Conservation (phyloP, 2,113 vertebrate species). For the Chitala chitala region DNA sequence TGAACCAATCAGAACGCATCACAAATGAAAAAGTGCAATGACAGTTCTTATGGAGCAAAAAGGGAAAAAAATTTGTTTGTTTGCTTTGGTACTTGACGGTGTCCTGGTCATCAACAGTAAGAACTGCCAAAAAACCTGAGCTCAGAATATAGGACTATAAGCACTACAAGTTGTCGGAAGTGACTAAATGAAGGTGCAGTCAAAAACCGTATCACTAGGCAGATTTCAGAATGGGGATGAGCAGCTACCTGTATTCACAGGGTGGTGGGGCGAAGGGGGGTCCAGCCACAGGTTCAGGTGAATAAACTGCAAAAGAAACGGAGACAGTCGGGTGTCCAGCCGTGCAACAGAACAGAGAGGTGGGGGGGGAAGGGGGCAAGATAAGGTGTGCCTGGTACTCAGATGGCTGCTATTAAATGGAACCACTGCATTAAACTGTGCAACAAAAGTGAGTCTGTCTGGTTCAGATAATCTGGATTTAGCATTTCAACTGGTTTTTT, state of each 20-base stretch:
- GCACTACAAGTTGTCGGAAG: not conserved
- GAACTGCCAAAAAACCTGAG: too few relatives aligned
- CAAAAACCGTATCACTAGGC: not conserved
- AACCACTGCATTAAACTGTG: too few relatives aligned
- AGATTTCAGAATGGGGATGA: not conserved
- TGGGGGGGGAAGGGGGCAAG: not conserved
- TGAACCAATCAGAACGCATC: not conserved
- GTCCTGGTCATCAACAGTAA: too few relatives aligned
- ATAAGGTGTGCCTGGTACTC: too few relatives aligned
- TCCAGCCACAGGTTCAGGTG: slow-evolving; percentile 46
- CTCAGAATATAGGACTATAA: too few relatives aligned
- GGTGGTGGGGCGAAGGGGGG: not conserved
- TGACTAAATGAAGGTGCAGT: not conserved
- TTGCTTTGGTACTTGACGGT: too few relatives aligned
- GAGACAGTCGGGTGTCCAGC: not conserved
- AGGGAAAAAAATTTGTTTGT: too few relatives aligned
- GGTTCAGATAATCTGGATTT: too few relatives aligned
- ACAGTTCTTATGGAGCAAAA: not conserved
- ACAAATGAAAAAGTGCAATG: not conserved
- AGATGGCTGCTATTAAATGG: too few relatives aligned
- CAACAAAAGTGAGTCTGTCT: not conserved
- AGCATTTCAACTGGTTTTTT: not conserved
- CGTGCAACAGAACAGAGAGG: not conserved
- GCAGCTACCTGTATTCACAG: slow-evolving; percentile 14
- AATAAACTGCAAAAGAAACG: slow-evolving; percentile 57